phyloP scores from a whole-genome alignment of 2,113 vertebrate genomes.

The Smithornis capensis region DNA sequence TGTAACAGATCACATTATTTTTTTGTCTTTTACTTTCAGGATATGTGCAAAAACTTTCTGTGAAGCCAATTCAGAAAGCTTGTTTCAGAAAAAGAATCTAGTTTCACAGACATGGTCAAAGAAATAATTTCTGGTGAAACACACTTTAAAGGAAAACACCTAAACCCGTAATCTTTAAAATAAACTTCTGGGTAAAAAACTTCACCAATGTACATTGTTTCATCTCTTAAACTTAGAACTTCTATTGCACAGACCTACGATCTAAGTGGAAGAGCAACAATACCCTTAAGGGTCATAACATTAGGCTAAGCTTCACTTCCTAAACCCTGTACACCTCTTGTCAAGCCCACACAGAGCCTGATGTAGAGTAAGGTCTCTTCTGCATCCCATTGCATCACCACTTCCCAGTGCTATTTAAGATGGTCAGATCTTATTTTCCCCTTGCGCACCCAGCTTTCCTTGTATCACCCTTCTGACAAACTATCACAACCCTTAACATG shows the following conservation, averaged over 20 bases:
- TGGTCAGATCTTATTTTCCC: neutral
- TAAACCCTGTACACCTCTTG: neutral
- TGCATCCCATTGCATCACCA: neutral
- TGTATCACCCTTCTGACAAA: neutral
- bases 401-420: neutral
- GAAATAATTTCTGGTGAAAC: neutral
- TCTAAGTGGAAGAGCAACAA: neutral
- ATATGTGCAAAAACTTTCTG: neutral
- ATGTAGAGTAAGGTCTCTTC: neutral
- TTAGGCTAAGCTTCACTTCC: neutral
- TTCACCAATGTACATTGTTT: neutral
- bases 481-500: neutral
- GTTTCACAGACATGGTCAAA: neutral
- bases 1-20: neutral
- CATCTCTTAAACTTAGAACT: neutral
- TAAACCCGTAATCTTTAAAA: neutral
- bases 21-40: neutral
- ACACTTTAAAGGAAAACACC: neutral
- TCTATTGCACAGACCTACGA: neutral
- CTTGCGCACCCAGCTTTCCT: accelerated
- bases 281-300: neutral
- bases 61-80: neutral
- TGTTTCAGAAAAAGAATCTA: neutral
- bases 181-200: neutral
- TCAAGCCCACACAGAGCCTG: neutral